A percentile compares a stretch with the other conserved stretches of the same genome.
phyloP scores from a whole-genome alignment of 2,797 vertebrate genomes.

The Tragopan temminckii region DNA sequence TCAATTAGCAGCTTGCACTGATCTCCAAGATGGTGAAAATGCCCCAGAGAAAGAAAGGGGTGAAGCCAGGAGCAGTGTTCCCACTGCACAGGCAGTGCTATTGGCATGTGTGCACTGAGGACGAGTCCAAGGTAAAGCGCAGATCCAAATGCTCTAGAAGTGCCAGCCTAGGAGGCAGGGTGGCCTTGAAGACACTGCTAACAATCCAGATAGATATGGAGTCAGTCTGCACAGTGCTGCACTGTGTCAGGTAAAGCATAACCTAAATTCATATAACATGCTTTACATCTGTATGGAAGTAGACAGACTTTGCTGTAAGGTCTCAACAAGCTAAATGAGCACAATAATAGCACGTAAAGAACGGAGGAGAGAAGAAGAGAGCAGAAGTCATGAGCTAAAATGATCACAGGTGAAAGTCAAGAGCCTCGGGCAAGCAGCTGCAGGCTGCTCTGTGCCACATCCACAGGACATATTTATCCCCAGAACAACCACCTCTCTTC shows the following conservation, averaged over 20 bases:
- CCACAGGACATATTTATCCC: background rate
- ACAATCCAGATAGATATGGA: accelerated
- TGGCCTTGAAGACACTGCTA: background rate
- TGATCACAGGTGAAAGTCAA: background rate
- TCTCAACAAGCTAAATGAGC: background rate
- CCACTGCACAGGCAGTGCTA: background rate
- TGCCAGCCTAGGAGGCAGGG: background rate
- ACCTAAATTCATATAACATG: background rate
- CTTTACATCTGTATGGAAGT: background rate
- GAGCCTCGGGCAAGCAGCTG: background rate
- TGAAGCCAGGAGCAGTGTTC: background rate
- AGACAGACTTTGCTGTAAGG: background rate
- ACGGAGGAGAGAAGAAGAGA: background rate
- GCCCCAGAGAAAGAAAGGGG: background rate
- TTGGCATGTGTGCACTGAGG: accelerated
- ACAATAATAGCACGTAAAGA: background rate
- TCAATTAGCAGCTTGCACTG: background rate
- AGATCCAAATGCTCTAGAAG: accelerated
- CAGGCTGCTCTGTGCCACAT: background rate
- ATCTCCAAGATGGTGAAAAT: background rate
- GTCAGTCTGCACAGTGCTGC: background rate
- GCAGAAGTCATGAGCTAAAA: background rate
- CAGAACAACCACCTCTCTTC: background rate
- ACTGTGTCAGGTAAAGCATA: background rate
- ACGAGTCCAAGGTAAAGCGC: accelerated